Conservation (phyloP, 1,140 invertebrate genomes). For the Diorhabda sublineata region DNA sequence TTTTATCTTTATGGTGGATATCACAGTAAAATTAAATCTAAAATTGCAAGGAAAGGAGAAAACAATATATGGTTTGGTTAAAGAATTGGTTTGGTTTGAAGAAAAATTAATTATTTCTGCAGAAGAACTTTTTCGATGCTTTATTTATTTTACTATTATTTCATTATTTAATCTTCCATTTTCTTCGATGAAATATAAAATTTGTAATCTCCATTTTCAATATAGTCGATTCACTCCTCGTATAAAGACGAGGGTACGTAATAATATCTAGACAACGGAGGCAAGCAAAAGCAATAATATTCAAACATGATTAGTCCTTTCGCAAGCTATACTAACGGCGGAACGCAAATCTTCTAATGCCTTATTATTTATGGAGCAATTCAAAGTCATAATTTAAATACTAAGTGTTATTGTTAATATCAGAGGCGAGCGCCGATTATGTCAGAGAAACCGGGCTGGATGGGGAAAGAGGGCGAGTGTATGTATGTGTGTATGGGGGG, state of each 20-base stretch:
- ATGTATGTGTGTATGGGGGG: slow-evolving; percentile 27
- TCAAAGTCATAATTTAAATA: slow-evolving; percentile 50
- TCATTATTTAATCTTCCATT: no score
- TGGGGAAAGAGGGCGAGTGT: slow-evolving; percentile 15
- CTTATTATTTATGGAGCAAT: slow-evolving; percentile 48
- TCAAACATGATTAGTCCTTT: slow-evolving; percentile 46
- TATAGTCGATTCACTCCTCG: background rate
- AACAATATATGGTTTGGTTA: no score
- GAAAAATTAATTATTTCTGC: no score
- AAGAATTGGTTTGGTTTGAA: no score
- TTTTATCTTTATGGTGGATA: no score
- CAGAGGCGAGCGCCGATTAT: slow-evolving; percentile 44
- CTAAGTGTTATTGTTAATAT: slow-evolving; percentile 50
- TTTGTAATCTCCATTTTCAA: no score
- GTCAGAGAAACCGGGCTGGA: slow-evolving; percentile 20
- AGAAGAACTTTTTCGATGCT: no score
- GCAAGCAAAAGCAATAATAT: slow-evolving; percentile 39
- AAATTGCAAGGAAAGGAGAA: no score
- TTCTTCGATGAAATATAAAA: no score
- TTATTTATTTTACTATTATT: no score
- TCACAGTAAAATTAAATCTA: no score
- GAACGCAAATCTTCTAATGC: slow-evolving; percentile 47
- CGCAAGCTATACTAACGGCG: slow-evolving; percentile 23
- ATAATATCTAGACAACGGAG: slow-evolving; percentile 18
- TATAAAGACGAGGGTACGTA: background rate